Evolutionary conservation across 2,113 vertebrate genomes (phyloP).

Genomic region (Dicentrarchus labrax): DNA sequence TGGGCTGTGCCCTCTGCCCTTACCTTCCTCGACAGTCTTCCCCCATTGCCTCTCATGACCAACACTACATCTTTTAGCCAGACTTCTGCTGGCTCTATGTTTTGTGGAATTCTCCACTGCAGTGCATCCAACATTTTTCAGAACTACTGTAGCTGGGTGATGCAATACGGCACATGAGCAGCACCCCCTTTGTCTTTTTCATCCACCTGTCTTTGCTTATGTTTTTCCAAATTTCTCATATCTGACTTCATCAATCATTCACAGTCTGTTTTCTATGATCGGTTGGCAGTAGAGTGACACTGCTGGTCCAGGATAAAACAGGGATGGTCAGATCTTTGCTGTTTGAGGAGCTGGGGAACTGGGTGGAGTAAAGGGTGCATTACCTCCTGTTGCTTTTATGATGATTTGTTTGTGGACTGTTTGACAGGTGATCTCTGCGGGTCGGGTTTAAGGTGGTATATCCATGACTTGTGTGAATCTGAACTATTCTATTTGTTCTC

Average conservation of each 20-base stretch:
- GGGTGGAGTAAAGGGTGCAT: slow-evolving; percentile 43
- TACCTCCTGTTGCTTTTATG: slow-evolving; percentile 16
- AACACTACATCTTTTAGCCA: slow-evolving; percentile 42
- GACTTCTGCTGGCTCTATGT: neutral
- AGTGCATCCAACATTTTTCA: neutral
- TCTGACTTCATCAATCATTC: neutral
- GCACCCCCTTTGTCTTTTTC: neutral
- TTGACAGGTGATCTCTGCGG: neutral
- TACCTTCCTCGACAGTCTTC: slow-evolving; percentile 62
- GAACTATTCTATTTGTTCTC: neutral
- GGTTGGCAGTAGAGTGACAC: neutral
- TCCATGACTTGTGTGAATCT: slow-evolving; percentile 18
- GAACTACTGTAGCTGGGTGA: neutral
- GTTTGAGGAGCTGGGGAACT: neutral
- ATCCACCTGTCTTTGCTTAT: neutral
- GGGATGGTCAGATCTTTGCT: neutral
- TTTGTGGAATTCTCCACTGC: slow-evolving; percentile 1
- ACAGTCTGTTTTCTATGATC: neutral
- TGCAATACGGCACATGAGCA: neutral
- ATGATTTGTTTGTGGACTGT: slow-evolving; percentile 8
- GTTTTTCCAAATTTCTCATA: slow-evolving; percentile 3
- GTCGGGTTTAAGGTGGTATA: slow-evolving; percentile 2
- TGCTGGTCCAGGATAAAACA: neutral
- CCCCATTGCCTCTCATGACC: slow-evolving; percentile 44
- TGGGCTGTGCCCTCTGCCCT: slow-evolving; percentile 65